Evolutionary conservation across 2,113 vertebrate species (phyloP), one percentile per base, ranked within the genome.

Genomic region (Scortum barcoo): DNA sequence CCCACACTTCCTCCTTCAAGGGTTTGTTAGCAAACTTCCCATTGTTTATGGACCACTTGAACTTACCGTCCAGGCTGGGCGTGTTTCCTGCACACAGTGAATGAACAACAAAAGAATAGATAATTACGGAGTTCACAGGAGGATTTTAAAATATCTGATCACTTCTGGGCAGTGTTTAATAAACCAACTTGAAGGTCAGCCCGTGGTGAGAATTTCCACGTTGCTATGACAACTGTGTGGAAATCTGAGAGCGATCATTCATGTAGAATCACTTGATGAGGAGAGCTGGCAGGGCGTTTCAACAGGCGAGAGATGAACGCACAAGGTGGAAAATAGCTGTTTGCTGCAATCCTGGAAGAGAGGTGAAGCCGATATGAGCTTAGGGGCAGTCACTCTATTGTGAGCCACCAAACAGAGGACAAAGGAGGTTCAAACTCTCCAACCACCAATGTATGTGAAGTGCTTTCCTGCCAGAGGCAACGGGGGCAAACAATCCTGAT

Each of bases 401-500:
- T 94, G 78, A 58, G 78, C 50, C 72, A 62, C 76, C 58, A 30
- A 74, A 85, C 83, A 57, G 46, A 68, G 78, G 80, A 88, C 89
- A 91, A 92, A 90, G 71, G 78, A 76, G 78, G 62, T 77, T 70
- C 42, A n/a, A 75, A 76, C 80, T 79, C 78, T 76, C 26, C 62
- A 81, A 71, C 56, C 20, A 11, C 83, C 78, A 44, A 36, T 67
- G 57, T 81, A 53, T 87, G 82, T 81, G 83, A 91, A 85, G 83
- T 46, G 56, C 71, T 84, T 81, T 68, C 65, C 70, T 48, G 80
- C 90, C 78, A 81, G 88, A 88, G 84, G 91, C 91, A 82, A 81
- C 88, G 24, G 58, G 19, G 80, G 87, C 80, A 88, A 94, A 94
- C 91, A 93, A 94, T 92, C 87, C 83, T 44, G 68, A 80, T 91